Base-by-base conservation (phyloP, 1,140 invertebrate genomes). In the Drosophila pseudoobscura region DNA sequence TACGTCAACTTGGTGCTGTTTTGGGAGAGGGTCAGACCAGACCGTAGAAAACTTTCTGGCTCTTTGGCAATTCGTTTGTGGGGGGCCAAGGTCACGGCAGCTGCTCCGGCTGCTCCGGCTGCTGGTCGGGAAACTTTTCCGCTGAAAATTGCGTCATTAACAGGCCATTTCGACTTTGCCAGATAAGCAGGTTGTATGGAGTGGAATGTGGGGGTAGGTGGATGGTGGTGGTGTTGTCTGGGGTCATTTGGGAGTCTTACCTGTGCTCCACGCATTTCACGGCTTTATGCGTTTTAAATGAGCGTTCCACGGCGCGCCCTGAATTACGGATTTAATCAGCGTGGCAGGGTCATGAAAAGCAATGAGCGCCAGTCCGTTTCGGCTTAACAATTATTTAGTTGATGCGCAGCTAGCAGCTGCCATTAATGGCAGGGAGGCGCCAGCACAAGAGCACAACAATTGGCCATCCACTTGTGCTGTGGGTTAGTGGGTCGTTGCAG, bases 121-220 rank as follows among this genome's bases (percentile, higher is more conserved):
- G 50, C 66, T 51, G 57, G 66, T 50, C 44, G 52, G 43, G 46
- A 56, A 60, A 71, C 63, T 75, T 75, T 80, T 80, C 46, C 70
- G 72, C 56, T 85, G 76, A 79, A 80, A 88, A 88, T 83, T 83
- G 62, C 70, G 63, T 83, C 79, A 90, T 87, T 90, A 90, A 87
- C 87, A 90, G 87, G 78, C 80, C 74, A 87, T 90, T 90, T 64
- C 47, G 72, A 51, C 49, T 58, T 47, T 54, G 65, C 31, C 54
- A 75, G 80, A 72, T 79, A 83, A 84, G 63, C 56, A 41, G 29
- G 69, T 39, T 39, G 53, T 59, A 24, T 53, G 70, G 51, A 11
- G 41, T 17, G 26, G 20, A 44, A 6, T 11, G 13, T 31, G 26
- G 53, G 17, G 41, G 46, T 26, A 22, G 39, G 13, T 47, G 3